Evolutionary conservation across 2,113 vertebrate genomes (phyloP).

Genomic region (Oryzias melastigma): DNA sequence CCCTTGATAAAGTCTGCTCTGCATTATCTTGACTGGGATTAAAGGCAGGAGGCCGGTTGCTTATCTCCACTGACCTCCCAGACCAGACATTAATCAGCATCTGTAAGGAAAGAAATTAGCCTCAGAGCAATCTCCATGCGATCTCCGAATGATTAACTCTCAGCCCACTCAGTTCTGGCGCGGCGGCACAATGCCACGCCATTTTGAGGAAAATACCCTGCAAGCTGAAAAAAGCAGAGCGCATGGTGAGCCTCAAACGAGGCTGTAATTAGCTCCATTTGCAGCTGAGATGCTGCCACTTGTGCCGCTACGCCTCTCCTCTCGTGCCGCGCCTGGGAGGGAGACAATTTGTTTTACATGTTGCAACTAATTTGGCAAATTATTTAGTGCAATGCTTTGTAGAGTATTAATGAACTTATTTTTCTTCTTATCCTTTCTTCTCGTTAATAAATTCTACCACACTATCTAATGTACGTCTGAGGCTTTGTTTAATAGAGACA

Average conservation of each 20-base stretch:
- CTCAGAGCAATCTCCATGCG: constrained; percentile 68
- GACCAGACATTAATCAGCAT: constrained; percentile 76
- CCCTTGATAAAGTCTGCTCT: constrained; percentile 75
- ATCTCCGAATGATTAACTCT: constrained; percentile 76
- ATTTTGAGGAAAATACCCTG: constrained; percentile 51
- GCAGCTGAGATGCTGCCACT: constrained; percentile 13
- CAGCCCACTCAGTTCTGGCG: constrained; percentile 65
- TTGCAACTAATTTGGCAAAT: constrained; percentile 45
- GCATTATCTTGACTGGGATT: constrained; percentile 71
- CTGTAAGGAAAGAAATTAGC: constrained; percentile 77
- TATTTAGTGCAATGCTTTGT: constrained; percentile 36
- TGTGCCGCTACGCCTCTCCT: not conserved
- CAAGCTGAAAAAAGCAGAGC: constrained; percentile 15
- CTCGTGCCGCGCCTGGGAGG: constrained; percentile 9
- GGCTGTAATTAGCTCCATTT: constrained; percentile 37
- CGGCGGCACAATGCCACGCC: constrained; percentile 44
- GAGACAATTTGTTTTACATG: constrained; percentile 41
- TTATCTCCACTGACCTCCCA: constrained; percentile 75
- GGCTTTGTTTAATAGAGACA: constrained; percentile 37
- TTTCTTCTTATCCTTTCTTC: constrained; percentile 17
- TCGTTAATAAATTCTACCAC: constrained; percentile 44
- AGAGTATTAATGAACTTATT: constrained; percentile 44
- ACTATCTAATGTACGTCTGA: constrained; percentile 48
- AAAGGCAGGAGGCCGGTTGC: constrained; percentile 49
- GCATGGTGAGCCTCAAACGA: constrained; percentile 1